Conservation (phyloP, 2,888 invertebrate species). For the Tetrapedia diversipes region DNA sequence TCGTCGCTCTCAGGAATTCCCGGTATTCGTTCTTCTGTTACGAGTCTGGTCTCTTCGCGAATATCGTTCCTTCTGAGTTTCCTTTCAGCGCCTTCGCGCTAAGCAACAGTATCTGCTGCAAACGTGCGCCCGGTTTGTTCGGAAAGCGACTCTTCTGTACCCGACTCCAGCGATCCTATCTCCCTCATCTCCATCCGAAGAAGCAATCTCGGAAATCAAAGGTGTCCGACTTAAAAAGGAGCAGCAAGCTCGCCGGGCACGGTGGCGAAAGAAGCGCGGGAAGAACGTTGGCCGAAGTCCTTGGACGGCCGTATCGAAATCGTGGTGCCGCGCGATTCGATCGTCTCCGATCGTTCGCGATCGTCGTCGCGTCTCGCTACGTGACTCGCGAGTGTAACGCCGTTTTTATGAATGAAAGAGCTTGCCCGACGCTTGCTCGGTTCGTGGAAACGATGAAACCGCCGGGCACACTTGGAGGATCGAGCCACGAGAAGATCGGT, state of each 20-base stretch:
- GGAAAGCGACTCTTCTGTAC: too few species aligned
- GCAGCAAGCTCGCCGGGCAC: too few species aligned
- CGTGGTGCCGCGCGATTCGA: constrained; percentile 6
- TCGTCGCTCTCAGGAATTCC: constrained; percentile 1
- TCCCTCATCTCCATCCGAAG: neutral
- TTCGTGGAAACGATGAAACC: constrained; percentile 52
- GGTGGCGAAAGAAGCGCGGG: neutral
- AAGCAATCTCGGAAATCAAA: neutral
- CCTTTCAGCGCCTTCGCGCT: too few species aligned
- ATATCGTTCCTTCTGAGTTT: too few species aligned
- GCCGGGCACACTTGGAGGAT: neutral
- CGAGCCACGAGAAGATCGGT: constrained; percentile 27
- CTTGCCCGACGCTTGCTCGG: neutral
- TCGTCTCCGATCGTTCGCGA: constrained; percentile 41
- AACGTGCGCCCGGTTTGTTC: too few species aligned
- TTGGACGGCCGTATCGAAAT: constrained; percentile 51
- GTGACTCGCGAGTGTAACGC: constrained; percentile 52
- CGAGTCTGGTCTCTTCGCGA: too few species aligned
- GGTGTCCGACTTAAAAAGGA: neutral
- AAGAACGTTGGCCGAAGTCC: neutral
- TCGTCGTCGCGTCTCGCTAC: constrained; percentile 43
- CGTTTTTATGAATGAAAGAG: constrained; percentile 61
- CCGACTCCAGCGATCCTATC: neutral
- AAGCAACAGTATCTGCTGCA: too few species aligned
- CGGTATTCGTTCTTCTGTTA: neutral